phyloP scores from a whole-genome alignment of 2,797 vertebrate genomes.

The Discoglossus pictus region DNA sequence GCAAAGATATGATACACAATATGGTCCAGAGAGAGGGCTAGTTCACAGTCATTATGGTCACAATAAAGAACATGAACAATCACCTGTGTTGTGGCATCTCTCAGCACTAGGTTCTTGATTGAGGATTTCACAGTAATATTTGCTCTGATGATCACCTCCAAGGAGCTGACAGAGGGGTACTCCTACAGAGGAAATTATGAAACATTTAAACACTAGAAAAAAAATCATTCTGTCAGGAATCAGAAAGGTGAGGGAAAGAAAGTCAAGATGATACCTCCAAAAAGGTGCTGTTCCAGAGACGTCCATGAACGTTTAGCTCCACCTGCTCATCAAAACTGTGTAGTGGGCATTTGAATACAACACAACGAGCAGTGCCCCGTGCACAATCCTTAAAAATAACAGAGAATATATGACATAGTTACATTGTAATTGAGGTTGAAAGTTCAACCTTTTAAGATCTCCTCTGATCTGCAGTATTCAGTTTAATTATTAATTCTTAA shows the following conservation, averaged over 20 bases:
- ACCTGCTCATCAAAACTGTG: constrained; percentile 80
- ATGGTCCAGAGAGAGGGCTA: too few species aligned
- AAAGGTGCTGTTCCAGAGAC: constrained; percentile 92
- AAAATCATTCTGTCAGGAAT: background rate
- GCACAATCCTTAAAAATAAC: constrained; percentile 78
- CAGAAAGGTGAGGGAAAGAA: background rate
- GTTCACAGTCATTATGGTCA: too few species aligned
- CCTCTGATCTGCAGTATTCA: too few species aligned
- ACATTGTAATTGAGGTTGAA: too few species aligned
- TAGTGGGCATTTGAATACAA: constrained; percentile 84
- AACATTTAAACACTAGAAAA: background rate
- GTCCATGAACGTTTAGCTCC: constrained; percentile 77
- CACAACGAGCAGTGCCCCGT: constrained; percentile 78
- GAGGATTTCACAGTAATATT: constrained; percentile 88
- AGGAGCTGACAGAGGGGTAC: constrained; percentile 75
- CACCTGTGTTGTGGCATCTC: constrained; percentile 81
- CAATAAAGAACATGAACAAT: background rate
- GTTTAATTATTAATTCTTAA: too few species aligned
- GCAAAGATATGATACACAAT: too few species aligned
- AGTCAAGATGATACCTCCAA: constrained; percentile 75
- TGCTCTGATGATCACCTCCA: constrained; percentile 85
- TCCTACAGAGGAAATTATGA: constrained; percentile 69
- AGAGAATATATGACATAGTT: too few species aligned
- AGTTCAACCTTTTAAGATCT: too few species aligned
- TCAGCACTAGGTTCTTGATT: constrained; percentile 83